phyloP scores from a whole-genome alignment of 2,888 invertebrate species.

The Lasiommata megera region DNA sequence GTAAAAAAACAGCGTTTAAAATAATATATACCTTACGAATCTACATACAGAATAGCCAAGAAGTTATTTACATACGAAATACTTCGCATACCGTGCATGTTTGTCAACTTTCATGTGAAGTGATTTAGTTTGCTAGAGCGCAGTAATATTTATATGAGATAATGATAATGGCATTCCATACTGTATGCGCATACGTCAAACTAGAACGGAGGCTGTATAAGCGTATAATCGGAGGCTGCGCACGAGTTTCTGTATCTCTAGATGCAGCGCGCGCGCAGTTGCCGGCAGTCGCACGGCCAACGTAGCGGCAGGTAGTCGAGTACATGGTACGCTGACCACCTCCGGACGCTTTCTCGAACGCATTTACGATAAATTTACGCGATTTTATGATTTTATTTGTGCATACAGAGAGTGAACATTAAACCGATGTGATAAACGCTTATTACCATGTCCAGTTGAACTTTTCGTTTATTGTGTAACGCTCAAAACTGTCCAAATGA shows the following conservation, averaged over 20 bases:
- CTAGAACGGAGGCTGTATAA: slow-evolving; percentile 60
- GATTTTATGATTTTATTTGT: slow-evolving; percentile 43
- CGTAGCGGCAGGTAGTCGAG: slow-evolving; percentile 61
- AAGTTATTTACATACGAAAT: slow-evolving; percentile 11
- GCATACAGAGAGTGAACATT: slow-evolving; percentile 51
- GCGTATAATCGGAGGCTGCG: slow-evolving; percentile 38
- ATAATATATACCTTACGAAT: not conserved
- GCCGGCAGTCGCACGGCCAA: slow-evolving; percentile 71
- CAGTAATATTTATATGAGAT: slow-evolving; percentile 35
- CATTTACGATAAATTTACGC: slow-evolving; percentile 65
- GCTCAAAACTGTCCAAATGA: slow-evolving; percentile 69
- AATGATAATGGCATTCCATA: slow-evolving; percentile 41
- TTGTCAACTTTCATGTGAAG: slow-evolving; percentile 22
- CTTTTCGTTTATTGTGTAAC: slow-evolving; percentile 43
- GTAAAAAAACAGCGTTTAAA: no score
- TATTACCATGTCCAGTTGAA: slow-evolving; percentile 53
- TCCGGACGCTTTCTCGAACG: slow-evolving; percentile 55
- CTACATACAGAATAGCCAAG: not conserved
- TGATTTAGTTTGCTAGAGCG: slow-evolving; percentile 28
- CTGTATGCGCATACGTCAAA: slow-evolving; percentile 44
- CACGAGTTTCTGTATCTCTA: slow-evolving; percentile 48
- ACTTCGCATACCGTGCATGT: not conserved
- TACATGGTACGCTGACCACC: slow-evolving; percentile 35
- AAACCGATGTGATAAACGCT: slow-evolving; percentile 45
- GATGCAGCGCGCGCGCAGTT: slow-evolving; percentile 47